phyloP scores from a whole-genome alignment of 1,140 invertebrate genomes.

The Drosophila erecta region DNA sequence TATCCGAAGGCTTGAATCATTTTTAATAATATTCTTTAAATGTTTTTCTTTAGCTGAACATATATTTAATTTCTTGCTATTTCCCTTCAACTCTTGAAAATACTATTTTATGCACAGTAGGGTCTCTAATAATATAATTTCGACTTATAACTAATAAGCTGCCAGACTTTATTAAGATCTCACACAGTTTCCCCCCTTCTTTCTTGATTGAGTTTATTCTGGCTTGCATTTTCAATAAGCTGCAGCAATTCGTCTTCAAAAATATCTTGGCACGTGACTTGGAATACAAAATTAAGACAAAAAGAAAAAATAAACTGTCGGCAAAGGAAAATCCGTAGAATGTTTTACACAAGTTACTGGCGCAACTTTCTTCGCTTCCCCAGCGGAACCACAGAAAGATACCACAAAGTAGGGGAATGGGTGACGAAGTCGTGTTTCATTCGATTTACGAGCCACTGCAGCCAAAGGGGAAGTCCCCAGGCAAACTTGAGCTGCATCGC shows the following conservation, averaged over 20 bases:
- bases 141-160: not conserved
- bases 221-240: slow-evolving; percentile 54
- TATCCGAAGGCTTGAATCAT: slow-evolving; percentile 3
- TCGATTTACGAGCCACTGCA: slow-evolving; percentile 73
- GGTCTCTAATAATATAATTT: not conserved
- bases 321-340: slow-evolving; percentile 37
- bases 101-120: too few species aligned
- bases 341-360: slow-evolving; percentile 56
- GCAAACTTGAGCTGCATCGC: slow-evolving; percentile 12
- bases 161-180: slow-evolving; percentile 2
- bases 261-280: slow-evolving; percentile 70
- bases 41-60: not conserved
- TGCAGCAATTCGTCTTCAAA: slow-evolving; percentile 34
- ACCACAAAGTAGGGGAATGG: slow-evolving; percentile 25
- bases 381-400: slow-evolving; percentile 29
- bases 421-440: slow-evolving; percentile 40
- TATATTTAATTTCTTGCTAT: not conserved
- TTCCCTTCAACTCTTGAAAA: too few species aligned
- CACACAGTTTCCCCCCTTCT: slow-evolving; percentile 3
- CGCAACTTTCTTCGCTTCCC: slow-evolving; percentile 54
- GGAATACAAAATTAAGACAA: slow-evolving; percentile 30
- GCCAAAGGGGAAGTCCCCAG: slow-evolving; percentile 24
- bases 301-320: slow-evolving; percentile 3
- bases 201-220: slow-evolving; percentile 48
- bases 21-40: not conserved